Percentiles rank a stretch among this genome's conserved stretches.
Evolutionary conservation across 2,888 invertebrate genomes (phyloP).

Genomic region (Fragum sueziense): DNA sequence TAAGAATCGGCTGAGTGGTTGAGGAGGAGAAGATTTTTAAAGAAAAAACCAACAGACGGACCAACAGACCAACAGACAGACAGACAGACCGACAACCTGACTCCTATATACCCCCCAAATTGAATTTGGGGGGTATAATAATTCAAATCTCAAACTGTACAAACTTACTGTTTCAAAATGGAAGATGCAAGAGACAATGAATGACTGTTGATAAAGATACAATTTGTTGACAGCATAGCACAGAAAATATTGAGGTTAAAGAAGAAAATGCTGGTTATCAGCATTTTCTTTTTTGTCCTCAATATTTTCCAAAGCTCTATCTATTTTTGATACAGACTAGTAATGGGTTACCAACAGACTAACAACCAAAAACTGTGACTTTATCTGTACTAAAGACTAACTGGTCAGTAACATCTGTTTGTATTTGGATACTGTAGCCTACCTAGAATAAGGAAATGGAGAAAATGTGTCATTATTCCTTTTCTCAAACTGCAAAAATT

Average conservation of each 20-base stretch:
- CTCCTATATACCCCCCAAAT: too few relatives aligned
- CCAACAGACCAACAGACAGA: too few relatives aligned
- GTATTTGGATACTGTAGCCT: constrained; percentile 55
- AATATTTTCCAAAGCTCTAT: background rate
- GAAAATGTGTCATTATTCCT: too few relatives aligned
- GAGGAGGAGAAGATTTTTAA: too few relatives aligned
- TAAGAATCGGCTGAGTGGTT: too few relatives aligned
- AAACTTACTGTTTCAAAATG: background rate
- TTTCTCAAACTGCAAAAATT: too few relatives aligned
- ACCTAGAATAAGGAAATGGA: background rate
- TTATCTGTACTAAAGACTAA: constrained; percentile 62
- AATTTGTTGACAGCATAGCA: background rate
- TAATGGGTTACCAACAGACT: constrained; percentile 65
- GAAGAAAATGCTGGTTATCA: background rate
- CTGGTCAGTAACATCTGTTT: constrained; percentile 22
- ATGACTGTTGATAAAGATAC: background rate
- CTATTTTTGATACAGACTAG: constrained; percentile 63
- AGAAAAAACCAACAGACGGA: too few relatives aligned
- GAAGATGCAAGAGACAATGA: background rate
- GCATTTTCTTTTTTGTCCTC: too few relatives aligned
- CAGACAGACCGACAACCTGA: too few relatives aligned
- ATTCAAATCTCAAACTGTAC: background rate
- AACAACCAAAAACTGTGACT: constrained; percentile 63
- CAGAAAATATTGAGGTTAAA: background rate
- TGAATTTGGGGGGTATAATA: too few relatives aligned